Evolutionary conservation across 2,888 invertebrate species (phyloP).

Genomic region (Hydrotaea diabolus): DNA sequence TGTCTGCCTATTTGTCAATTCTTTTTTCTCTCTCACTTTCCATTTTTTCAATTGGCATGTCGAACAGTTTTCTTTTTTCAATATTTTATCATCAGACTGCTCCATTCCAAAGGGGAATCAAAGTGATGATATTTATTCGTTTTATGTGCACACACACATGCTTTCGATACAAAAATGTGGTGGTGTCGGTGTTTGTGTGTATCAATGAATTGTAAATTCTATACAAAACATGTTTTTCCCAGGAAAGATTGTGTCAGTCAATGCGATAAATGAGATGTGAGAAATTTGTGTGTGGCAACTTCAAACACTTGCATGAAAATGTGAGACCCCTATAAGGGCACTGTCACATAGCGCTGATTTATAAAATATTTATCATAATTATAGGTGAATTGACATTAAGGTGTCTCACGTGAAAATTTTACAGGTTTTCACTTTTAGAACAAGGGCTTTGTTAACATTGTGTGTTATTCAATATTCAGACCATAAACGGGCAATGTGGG

Average conservation of each 20-base stretch:
- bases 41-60: conserved; percentile 38
- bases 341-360: too few relatives aligned
- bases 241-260: conserved; percentile 38
- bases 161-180: too few relatives aligned
- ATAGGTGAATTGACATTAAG: too few relatives aligned
- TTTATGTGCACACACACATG: too few relatives aligned
- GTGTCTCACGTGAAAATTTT: too few relatives aligned
- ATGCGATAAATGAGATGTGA: conserved; percentile 25
- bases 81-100: neutral
- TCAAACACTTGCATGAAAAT: neutral
- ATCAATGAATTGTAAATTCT: conserved; percentile 1
- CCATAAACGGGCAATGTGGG: too few relatives aligned
- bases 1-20: conserved; percentile 64
- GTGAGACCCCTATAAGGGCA: too few relatives aligned
- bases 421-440: too few relatives aligned
- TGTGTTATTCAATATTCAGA: too few relatives aligned
- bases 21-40: conserved; percentile 31
- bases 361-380: too few relatives aligned
- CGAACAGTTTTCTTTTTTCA: neutral
- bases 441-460: too few relatives aligned
- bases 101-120: neutral
- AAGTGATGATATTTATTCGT: too few relatives aligned
- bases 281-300: neutral
- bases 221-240: conserved; percentile 29
- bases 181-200: neutral